Evolutionary conservation across 2,113 vertebrate species (phyloP).

Genomic region (Onychostruthus taczanowskii): DNA sequence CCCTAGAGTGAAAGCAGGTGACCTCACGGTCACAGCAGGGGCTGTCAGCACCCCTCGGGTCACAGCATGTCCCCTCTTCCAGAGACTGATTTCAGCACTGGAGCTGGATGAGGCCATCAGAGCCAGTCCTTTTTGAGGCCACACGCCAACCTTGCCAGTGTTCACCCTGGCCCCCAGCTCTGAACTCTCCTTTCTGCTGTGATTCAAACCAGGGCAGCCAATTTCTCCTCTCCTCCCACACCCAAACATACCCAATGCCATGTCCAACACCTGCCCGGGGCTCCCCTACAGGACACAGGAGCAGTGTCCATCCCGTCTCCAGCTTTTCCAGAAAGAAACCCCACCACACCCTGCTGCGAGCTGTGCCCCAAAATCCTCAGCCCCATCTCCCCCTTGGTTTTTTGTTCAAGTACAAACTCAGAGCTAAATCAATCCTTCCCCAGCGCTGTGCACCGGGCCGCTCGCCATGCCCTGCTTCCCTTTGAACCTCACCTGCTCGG

Average conservation of each 20-base stretch:
- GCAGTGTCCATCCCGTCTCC: fast-evolving
- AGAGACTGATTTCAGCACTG: neutral
- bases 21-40: neutral
- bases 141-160: fast-evolving
- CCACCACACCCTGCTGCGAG: neutral
- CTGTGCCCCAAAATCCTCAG: neutral
- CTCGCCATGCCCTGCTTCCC: neutral
- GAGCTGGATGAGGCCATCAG: neutral
- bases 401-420: fast-evolving
- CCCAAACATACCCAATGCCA: fast-evolving
- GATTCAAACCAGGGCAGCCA: neutral
- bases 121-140: neutral
- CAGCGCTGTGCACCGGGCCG: neutral
- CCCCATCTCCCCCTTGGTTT: neutral
- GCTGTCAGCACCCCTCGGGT: neutral
- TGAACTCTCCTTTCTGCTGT: neutral
- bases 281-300: neutral
- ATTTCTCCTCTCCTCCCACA: neutral
- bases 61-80: neutral
- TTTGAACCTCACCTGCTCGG: neutral
- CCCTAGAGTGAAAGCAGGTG: neutral
- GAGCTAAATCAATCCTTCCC: neutral
- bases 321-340: neutral
- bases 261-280: fast-evolving
- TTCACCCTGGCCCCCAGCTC: neutral